Base-by-base conservation (phyloP, 1,140 invertebrate species). In the Ridgeia piscesae region DNA sequence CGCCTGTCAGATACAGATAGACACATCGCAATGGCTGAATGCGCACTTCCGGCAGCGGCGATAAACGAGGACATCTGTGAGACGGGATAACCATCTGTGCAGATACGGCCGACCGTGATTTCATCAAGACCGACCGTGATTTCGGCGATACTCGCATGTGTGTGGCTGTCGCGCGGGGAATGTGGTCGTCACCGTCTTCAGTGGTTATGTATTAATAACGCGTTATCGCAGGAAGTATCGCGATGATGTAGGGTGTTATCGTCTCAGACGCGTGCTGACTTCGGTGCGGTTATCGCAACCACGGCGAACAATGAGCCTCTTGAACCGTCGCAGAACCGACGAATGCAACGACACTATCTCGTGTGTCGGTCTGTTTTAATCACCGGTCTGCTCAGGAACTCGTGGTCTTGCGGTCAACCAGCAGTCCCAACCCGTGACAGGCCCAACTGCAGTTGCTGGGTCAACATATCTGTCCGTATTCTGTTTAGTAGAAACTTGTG, bases 161-260 rank as follows among this genome's bases (percentile, higher is more conserved):
- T 77, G 17, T 31, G 58, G 11, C 58, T 77, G 58, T 77, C 17
- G 58, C 27, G 17, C 58, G 27, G 17, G 8, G 58, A 77, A 31
- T 77, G 14, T 9, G 58, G 58, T 77, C 58, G 58, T 77, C 58
- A n/a, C n/a, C n/a, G 58, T 21, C 58, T 77, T 77, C 27, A 31
- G 58, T 77, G 17, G 58, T 77, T 77, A 77, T 77, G 58, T 77
- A 77, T 77, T 77, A 77, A 77, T 77, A 77, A 77, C 58, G 58
- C 58, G 58, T 21, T 77, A 77, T 77, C 58, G 58, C 58, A 77
- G 27, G 58, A 77, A 77, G 58, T 77, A 77, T 77, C 58, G 27
- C 14, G 58, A 77, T 14, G 58, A 77, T 77, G 58, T 77, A 21
- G 58, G 58, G 27, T 77, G 58, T 77, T 77, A 77, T 77, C 58